Base-by-base conservation (phyloP, 2,888 invertebrate species). In the Busseola fusca region DNA sequence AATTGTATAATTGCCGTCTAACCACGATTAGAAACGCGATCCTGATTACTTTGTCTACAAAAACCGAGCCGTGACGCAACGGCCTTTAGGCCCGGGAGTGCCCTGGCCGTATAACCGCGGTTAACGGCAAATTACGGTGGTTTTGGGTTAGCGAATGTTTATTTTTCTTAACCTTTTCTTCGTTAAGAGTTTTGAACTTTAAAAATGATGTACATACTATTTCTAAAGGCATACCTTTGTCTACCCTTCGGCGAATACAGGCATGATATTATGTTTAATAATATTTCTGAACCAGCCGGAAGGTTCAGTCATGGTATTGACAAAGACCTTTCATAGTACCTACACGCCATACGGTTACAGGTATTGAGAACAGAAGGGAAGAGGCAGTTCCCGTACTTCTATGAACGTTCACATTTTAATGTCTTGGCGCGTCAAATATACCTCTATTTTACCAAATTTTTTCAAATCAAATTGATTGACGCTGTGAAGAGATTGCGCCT, bases 1-100 rank as follows among this genome's bases (percentile, higher is more conserved):
- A 93, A 93, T 93, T 92, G 91, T 90, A 88, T 93, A 92, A 93
- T 92, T 89, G 89, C 84, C 89, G 89, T 68, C 82, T 91, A 92
- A 94, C 92, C 91, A 88, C 87, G 79, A 86, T 84, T 91, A 86
- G 91, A 89, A 88, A 90, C 88, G 89, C 86, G 80, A 86, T 65
- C 71, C 81, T 75, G 85, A 81, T 84, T 72, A 74, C 65, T 72
- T 79, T 84, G 71, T 78, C 57, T 69, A 81, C 62, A 81, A 84
- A 84, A 81, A 80, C 72, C 65, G 69, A 71, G n/a, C 58, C 83
- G 78, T 78, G 80, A 69, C 71, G 58, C 27, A 60, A 74, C 69
- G n/a, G 58, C 16, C 27, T 65, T 45, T 50, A 37, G 34, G n/a
- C n/a, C n/a, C n/a, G n/a, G 34, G 34, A 5, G 34, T 34, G 63